Conservation (phyloP, 2,113 vertebrate genomes). For the Chaetodon trifascialis region DNA sequence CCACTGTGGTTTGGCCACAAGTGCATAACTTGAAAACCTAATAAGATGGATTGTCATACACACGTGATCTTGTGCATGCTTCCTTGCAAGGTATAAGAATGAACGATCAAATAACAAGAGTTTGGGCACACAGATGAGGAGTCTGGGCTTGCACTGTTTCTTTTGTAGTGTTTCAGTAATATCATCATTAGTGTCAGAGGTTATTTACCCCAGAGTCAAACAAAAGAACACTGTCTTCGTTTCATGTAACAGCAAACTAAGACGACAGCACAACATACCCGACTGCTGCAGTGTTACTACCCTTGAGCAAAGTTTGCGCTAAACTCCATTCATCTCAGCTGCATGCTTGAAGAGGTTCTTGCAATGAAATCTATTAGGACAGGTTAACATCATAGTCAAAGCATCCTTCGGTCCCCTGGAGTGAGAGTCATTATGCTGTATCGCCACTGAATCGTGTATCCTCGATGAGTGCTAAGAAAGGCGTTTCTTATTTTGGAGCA, state of each 20-base stretch:
- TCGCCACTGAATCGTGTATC: conserved; percentile 42
- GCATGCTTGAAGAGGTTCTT: conserved; percentile 41
- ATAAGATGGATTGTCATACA: neutral
- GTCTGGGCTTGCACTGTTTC: conserved; percentile 32
- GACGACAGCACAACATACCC: conserved; percentile 51
- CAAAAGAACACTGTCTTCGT: conserved; percentile 47
- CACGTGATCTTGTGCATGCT: no score
- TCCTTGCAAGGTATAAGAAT: no score
- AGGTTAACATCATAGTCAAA: conserved; percentile 71
- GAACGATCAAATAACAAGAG: conserved; percentile 23
- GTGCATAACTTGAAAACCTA: no score
- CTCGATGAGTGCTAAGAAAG: conserved; percentile 41
- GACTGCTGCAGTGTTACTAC: conserved; percentile 47
- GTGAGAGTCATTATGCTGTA: conserved; percentile 47
- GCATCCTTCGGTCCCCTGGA: conserved; percentile 42
- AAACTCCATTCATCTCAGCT: conserved; percentile 51
- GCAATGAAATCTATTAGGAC: conserved; percentile 65
- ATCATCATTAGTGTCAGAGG: conserved; percentile 61
- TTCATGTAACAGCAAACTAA: conserved; percentile 40
- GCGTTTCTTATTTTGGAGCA: conserved; percentile 46
- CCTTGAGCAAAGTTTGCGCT: conserved; percentile 69
- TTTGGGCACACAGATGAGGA: conserved; percentile 22
- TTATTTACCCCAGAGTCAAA: conserved; percentile 56
- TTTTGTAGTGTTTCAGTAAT: conserved; percentile 37
- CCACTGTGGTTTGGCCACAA: no score